Conservation (phyloP, 2,888 invertebrate species). For the Acleris holmiana region DNA sequence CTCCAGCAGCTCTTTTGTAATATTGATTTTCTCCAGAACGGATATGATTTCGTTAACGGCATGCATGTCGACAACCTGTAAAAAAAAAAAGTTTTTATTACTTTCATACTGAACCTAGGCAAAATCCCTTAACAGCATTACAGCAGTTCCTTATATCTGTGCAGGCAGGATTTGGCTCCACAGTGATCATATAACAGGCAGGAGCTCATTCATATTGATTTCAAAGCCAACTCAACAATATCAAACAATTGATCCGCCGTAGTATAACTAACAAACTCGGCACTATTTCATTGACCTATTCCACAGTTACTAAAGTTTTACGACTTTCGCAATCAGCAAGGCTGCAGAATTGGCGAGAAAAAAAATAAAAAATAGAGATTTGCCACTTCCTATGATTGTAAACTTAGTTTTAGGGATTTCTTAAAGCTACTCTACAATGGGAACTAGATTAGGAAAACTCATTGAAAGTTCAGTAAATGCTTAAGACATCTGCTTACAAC, state of each 20-base stretch:
- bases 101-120: neutral
- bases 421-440: too few relatives aligned
- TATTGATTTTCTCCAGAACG: slow-evolving; percentile 94
- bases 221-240: slow-evolving; percentile 19
- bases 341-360: slow-evolving; percentile 7
- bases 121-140: too few relatives aligned
- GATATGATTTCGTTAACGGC: slow-evolving; percentile 96
- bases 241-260: slow-evolving; percentile 2
- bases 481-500: too few relatives aligned
- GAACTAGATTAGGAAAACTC: too few relatives aligned
- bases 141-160: too few relatives aligned
- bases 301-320: slow-evolving; percentile 48
- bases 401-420: too few relatives aligned
- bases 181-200: too few relatives aligned
- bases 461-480: too few relatives aligned
- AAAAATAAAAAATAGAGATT: slow-evolving; percentile 17
- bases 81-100: slow-evolving; percentile 42
- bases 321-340: slow-evolving; percentile 58
- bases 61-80: slow-evolving; percentile 97
- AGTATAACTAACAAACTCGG: slow-evolving; percentile 6
- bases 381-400: slow-evolving; percentile 34
- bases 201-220: neutral
- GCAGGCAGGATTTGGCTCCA: too few relatives aligned
- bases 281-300: slow-evolving; percentile 25
- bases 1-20: slow-evolving; percentile 96